phyloP scores from a whole-genome alignment of 2,113 vertebrate genomes.

The Gnathonemus longibarbis region DNA sequence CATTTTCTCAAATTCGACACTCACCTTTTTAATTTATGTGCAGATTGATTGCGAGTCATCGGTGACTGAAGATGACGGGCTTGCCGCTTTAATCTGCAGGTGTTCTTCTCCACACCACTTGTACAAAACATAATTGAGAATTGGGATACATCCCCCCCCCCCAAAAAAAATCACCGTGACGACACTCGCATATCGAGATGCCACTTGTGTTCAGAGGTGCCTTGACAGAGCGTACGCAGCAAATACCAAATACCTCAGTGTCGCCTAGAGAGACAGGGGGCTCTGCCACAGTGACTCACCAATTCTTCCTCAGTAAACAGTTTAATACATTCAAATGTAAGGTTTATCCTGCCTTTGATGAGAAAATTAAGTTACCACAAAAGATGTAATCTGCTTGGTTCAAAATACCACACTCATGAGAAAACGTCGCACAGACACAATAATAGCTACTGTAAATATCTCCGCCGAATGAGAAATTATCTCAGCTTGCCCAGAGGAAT shows the following conservation, averaged over 20 bases:
- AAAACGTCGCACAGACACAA: not conserved
- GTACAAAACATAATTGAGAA: not conserved
- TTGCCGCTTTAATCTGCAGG: not conserved
- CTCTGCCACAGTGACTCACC: not conserved
- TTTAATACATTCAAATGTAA: not conserved
- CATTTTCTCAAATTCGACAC: not conserved
- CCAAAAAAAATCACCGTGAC: not conserved
- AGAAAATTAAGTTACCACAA: not conserved
- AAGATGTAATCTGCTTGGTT: not conserved
- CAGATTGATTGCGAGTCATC: not conserved
- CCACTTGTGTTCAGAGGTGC: not conserved
- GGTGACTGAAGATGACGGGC: not conserved
- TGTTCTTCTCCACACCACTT: not conserved
- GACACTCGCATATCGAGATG: not conserved
- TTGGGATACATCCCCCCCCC: not conserved
- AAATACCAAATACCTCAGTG: not conserved
- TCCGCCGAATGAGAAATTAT: not conserved
- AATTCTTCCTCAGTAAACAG: not conserved
- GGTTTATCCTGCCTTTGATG: not conserved
- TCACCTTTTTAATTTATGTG: conserved; percentile 8
- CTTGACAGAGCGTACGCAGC: not conserved
- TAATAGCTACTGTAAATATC: not conserved
- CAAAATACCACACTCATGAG: not conserved
- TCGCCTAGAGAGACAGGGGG: not conserved
- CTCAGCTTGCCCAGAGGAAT: not conserved